phyloP scores from a whole-genome alignment of 2,888 invertebrate species.

The Melieria omissa region DNA sequence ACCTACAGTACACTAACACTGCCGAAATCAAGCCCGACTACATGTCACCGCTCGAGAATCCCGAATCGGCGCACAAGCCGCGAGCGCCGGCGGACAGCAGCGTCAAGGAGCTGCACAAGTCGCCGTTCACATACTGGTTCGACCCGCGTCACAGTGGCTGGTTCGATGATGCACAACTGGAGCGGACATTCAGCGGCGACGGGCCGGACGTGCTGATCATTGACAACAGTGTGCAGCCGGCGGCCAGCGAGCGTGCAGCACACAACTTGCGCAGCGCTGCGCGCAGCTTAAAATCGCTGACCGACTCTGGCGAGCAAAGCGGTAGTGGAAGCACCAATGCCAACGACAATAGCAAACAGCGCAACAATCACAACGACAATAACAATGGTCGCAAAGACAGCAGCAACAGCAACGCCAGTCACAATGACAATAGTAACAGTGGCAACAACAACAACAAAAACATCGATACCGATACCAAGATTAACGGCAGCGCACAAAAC shows the following conservation, averaged over 20 bases:
- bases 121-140: conserved; percentile 5
- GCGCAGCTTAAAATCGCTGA: conserved; percentile 7
- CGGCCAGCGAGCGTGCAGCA: background rate
- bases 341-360: conserved; percentile 2
- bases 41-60: background rate
- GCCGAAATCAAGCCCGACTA: background rate
- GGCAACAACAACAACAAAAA: conserved; percentile 11
- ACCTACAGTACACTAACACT: background rate
- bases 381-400: background rate
- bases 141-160: background rate
- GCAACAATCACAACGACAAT: conserved; percentile 12
- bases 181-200: background rate
- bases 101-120: background rate
- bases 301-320: conserved; percentile 14
- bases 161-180: conserved; percentile 8
- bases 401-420: conserved; percentile 8
- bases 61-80: background rate
- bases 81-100: background rate
- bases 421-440: conserved; percentile 5
- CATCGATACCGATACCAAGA: conserved; percentile 17
- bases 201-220: conserved; percentile 14
- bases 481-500: conserved; percentile 10
- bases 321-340: background rate
- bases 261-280: conserved; percentile 5
- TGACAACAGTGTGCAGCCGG: conserved; percentile 11